Evolutionary conservation across 2,888 invertebrate genomes (phyloP), one percentile per base, ranked within the genome.

Genomic region (Erynnis tages): DNA sequence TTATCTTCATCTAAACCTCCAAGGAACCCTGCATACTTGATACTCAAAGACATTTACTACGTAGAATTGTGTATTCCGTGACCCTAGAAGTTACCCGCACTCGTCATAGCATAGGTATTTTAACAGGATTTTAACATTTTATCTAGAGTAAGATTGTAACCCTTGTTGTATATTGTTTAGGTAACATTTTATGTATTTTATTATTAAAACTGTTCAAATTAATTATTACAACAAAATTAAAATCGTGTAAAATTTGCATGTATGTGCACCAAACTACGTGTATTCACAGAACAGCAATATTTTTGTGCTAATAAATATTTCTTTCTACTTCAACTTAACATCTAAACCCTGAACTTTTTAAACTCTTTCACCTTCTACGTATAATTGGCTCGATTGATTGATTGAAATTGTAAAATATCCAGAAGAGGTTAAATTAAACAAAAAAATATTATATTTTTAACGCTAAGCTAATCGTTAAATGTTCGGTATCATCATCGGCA

Each of bases 201-300:
- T 3, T 44, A 43, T 23, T 32, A n/a, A 25, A 21, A 16, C 13
- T 37, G 6, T 13, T 14, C 6, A 5, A 32, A 16, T 17, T 37
- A 3, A 38, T 23, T 38, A 34, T 35, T 25, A 32, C 23, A 6
- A 21, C 16, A 6, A 34, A 13, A 43, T 37, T 37, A 17, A 29
- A 29, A 21, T 19, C 30, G 11, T 29, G 4, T 27, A 43, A 3
- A 43, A 41, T 11, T 11, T 30, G 41, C 27, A 29, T 17, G 41
- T 43, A 16, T 10, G 44, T 32, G 32, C 44, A 14, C 10, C 34
- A 16, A 11, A 6, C 45, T 45, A 45, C 45, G 45, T 45, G 45
- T 45, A 35, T 34, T 45, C 45, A 14, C 34, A 35, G 16, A 19
- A 45, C 21, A 45, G 45, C 45, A 45, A 45, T 45, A 45, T 35